Conservation (phyloP, 2,113 vertebrate genomes). For the Calidris pygmaea region DNA sequence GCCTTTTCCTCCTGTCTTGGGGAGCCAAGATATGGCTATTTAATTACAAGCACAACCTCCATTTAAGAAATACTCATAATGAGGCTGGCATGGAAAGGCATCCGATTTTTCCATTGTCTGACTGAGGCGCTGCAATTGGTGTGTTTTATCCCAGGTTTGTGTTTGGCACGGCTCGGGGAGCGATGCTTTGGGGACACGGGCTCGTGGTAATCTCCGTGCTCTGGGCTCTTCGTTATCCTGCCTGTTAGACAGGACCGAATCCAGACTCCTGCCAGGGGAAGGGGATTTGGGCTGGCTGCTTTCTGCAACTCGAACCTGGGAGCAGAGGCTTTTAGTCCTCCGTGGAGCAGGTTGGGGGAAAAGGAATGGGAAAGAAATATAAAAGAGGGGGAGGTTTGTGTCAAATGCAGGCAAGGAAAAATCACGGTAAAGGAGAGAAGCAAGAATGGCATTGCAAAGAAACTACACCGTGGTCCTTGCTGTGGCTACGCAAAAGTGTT, state of each 20-base stretch:
- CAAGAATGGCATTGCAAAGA: background rate
- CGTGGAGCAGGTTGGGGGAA: background rate
- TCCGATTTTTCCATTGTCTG: conserved; percentile 44
- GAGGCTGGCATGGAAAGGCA: background rate
- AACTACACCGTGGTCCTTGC: background rate
- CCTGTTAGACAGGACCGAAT: background rate
- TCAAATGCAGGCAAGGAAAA: background rate
- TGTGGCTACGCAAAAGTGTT: background rate
- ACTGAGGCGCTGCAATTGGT: background rate
- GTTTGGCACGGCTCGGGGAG: background rate
- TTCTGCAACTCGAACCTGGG: background rate
- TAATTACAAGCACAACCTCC: conserved; percentile 52
- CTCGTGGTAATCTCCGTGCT: background rate
- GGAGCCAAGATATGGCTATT: conserved; percentile 52
- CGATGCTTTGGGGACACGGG: background rate
- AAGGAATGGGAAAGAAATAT: background rate
- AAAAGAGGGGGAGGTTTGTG: background rate
- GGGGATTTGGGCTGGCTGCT: background rate
- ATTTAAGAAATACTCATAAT: conserved; percentile 9
- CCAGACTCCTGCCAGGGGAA: background rate
- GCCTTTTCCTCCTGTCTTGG: conserved; percentile 49
- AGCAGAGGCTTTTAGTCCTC: background rate
- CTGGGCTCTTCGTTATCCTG: background rate
- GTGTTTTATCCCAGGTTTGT: conserved; percentile 15
- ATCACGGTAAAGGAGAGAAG: background rate